Conservation (phyloP, 2,797 vertebrate genomes). For the Sebastes umbrosus region DNA sequence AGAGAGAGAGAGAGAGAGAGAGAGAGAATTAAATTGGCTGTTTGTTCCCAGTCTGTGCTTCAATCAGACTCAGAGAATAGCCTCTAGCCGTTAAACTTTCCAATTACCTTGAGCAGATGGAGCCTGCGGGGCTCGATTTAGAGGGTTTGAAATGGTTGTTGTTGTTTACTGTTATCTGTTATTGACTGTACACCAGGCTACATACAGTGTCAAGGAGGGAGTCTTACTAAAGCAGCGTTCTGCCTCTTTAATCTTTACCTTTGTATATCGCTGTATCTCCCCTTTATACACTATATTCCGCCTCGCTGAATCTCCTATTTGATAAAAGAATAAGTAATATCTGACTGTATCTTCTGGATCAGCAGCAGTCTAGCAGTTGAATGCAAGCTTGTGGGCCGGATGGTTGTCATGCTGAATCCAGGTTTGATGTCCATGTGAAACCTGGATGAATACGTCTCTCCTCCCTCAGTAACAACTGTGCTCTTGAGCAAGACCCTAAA, state of each 20-base stretch:
- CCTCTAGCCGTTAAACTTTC: constrained; percentile 73
- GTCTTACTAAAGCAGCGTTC: neutral
- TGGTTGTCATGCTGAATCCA: constrained; percentile 5
- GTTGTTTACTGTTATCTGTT: constrained; percentile 72
- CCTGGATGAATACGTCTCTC: neutral
- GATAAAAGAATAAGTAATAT: neutral
- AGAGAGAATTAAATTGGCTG: constrained; percentile 67
- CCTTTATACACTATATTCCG: neutral
- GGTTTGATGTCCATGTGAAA: constrained; percentile 4
- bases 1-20: neutral
- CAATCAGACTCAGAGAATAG: constrained; percentile 71
- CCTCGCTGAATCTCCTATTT: neutral
- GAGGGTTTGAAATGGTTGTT: constrained; percentile 59
- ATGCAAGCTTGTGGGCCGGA: neutral
- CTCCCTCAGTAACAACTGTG: constrained; percentile 20
- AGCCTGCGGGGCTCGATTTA: constrained; percentile 57
- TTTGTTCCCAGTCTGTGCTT: constrained; percentile 61
- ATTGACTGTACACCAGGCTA: constrained; percentile 42
- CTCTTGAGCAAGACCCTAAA: constrained; percentile 29
- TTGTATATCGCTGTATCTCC: neutral
- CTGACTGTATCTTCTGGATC: constrained; percentile 7
- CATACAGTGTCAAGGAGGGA: constrained; percentile 19
- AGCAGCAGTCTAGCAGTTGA: neutral
- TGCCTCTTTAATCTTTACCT: constrained; percentile 21
- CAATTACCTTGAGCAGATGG: constrained; percentile 78